phyloP scores from a whole-genome alignment of 2,888 invertebrate genomes.

The Entomobrya proxima region DNA sequence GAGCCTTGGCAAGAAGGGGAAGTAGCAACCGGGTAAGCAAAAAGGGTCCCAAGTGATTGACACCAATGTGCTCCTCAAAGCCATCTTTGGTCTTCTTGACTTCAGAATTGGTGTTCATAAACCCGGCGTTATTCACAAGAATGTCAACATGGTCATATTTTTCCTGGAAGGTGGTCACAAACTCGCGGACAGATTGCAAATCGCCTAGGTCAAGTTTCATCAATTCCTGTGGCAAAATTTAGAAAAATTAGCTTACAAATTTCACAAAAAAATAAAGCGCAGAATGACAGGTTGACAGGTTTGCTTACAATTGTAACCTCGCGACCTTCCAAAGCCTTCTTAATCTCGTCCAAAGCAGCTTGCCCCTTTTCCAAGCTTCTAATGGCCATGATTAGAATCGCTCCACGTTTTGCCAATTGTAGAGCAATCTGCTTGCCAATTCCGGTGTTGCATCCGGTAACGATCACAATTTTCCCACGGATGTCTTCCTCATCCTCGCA shows the following conservation, averaged over 20 bases:
- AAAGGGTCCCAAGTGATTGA: conserved; percentile 79
- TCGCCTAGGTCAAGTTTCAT: conserved; percentile 78
- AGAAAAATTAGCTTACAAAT: too few relatives aligned
- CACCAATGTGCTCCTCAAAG: conserved; percentile 78
- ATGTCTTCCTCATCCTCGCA: conserved; percentile 65
- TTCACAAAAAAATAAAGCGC: too few relatives aligned
- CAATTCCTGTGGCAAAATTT: too few relatives aligned
- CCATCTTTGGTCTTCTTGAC: conserved; percentile 76
- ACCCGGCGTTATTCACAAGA: conserved; percentile 78
- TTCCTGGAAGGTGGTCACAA: conserved; percentile 77
- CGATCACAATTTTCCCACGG: conserved; percentile 65
- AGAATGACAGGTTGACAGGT: too few relatives aligned
- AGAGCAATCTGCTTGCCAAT: conserved; percentile 59
- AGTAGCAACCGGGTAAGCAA: conserved; percentile 78
- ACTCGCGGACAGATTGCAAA: conserved; percentile 77
- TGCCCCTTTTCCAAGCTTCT: conserved; percentile 66
- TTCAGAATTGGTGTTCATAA: conserved; percentile 71
- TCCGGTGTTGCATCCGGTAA: conserved; percentile 67
- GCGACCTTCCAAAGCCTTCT: conserved; percentile 27
- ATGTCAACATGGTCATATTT: conserved; percentile 76
- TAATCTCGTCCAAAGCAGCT: conserved; percentile 60
- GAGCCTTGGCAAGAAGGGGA: conserved; percentile 76
- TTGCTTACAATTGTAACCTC: conserved; percentile 47
- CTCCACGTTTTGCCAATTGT: conserved; percentile 64
- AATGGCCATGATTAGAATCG: conserved; percentile 64